A percentile compares a stretch with the other conserved stretches of the same genome.
Evolutionary conservation across 2,113 vertebrate genomes (phyloP).

Genomic region (Podarcis raffonei): DNA sequence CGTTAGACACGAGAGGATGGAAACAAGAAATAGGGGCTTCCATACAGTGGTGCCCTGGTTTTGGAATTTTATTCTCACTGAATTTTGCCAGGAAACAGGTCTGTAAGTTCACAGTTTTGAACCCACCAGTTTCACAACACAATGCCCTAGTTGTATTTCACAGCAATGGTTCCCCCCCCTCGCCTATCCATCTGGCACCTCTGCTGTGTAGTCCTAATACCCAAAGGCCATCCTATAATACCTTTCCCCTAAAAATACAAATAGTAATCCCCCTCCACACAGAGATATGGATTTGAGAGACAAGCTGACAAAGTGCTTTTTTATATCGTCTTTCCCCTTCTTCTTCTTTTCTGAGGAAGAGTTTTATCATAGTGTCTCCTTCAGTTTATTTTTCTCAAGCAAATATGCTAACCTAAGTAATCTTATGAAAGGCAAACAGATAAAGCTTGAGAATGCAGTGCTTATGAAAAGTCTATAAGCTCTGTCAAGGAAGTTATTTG

Average conservation of each 20-base stretch:
- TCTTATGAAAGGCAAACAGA: slow-evolving; percentile 5
- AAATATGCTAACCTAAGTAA: background rate
- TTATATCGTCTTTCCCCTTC: background rate
- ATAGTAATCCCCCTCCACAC: background rate
- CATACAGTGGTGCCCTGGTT: background rate
- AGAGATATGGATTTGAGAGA: background rate
- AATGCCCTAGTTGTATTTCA: background rate
- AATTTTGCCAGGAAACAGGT: background rate
- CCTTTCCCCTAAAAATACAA: background rate
- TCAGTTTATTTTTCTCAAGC: slow-evolving; percentile 23
- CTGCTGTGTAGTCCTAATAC: no score
- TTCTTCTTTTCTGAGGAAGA: background rate
- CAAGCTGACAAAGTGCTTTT: background rate
- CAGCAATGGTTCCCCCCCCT: background rate
- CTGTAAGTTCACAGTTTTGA: background rate
- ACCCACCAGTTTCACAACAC: background rate
- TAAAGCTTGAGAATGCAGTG: background rate
- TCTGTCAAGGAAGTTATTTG: slow-evolving; percentile 31
- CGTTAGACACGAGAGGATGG: background rate
- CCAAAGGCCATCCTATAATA: background rate
- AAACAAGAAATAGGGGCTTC: background rate
- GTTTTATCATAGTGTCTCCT: background rate
- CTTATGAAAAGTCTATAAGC: slow-evolving; percentile 34
- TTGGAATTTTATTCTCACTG: background rate
- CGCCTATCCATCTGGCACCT: no score